Evolutionary conservation across 1,140 invertebrate genomes (phyloP).

Genomic region (Steinernema feltiae): DNA sequence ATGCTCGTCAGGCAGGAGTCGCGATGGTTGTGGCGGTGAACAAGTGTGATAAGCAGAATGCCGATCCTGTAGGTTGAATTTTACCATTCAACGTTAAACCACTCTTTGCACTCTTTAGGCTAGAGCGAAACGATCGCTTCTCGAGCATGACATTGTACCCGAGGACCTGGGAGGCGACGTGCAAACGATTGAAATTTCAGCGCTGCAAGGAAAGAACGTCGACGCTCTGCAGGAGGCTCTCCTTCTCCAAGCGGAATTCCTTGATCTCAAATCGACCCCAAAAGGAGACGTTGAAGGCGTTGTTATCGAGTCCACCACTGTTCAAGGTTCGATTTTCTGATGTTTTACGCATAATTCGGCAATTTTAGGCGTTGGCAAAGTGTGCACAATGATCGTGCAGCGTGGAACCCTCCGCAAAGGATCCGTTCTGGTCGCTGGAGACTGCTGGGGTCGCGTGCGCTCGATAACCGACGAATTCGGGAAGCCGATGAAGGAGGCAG

Average conservation of each 20-base stretch:
- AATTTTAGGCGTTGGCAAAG: slow-evolving; percentile 65
- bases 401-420: slow-evolving; percentile 80
- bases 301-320: slow-evolving; percentile 77
- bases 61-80: slow-evolving; percentile 64
- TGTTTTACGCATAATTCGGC: slow-evolving; percentile 23
- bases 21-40: slow-evolving; percentile 97
- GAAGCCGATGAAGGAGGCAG: slow-evolving; percentile 66
- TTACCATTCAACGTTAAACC: no score
- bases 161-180: slow-evolving; percentile 86
- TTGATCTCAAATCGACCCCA: slow-evolving; percentile 70
- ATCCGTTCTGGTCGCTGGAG: slow-evolving; percentile 73
- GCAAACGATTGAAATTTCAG: slow-evolving; percentile 83
- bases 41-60: slow-evolving; percentile 87
- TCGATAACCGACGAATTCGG: slow-evolving; percentile 77
- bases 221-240: slow-evolving; percentile 70
- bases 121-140: slow-evolving; percentile 69
- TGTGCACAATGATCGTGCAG: slow-evolving; percentile 79
- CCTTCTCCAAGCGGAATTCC: slow-evolving; percentile 73
- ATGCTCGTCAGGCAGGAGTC: slow-evolving; percentile 63
- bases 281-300: slow-evolving; percentile 78
- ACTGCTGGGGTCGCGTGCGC: slow-evolving; percentile 64
- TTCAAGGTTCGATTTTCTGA: slow-evolving; percentile 63
- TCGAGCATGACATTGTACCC: slow-evolving; percentile 71
- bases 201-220: slow-evolving; percentile 64
- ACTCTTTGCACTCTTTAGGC: slow-evolving; percentile 65